These are phyloP conservation scores for Hemibagrus wyckioides DNA, from an alignment of 2,113 vertebrate genomes.

Conservation along the genomic window DNA sequence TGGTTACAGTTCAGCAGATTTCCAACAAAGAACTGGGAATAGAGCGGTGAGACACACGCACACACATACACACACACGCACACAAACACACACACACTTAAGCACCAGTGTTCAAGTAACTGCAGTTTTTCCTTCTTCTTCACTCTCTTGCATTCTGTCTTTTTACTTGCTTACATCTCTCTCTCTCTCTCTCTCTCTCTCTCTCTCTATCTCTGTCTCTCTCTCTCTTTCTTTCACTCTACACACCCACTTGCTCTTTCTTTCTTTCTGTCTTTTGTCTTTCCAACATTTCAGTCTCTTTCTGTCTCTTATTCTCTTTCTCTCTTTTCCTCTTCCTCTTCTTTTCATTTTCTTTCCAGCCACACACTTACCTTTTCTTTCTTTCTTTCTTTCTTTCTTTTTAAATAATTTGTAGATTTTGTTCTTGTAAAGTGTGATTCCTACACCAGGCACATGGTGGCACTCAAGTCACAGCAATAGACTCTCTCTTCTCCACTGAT, in stretches of 20 bases:
- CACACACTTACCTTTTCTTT: not conserved
- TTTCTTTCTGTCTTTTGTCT: not conserved
- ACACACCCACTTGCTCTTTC: not conserved
- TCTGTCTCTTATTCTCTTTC: not conserved
- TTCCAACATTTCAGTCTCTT: not conserved
- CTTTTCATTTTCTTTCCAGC: not conserved
- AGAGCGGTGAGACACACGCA: conserved; percentile 82
- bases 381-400: not conserved
- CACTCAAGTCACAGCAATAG: conserved; percentile 18
- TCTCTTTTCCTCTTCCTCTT: not conserved
- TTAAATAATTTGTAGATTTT: not conserved
- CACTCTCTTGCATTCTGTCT: no score
- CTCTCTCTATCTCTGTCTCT: not conserved
- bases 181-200: not conserved
- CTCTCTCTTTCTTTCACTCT: not conserved
- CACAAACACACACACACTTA: not conserved
- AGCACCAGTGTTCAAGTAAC: not conserved
- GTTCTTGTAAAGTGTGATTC: conserved; percentile 25
- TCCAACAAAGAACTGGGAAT: conserved; percentile 93
- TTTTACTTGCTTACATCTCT: no score
- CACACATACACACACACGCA: not conserved
- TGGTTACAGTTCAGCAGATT: conserved; percentile 91
- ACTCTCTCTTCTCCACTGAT: not conserved
- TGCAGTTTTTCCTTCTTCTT: not conserved
- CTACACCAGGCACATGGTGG: conserved; percentile 44